Base-by-base conservation (phyloP, 2,888 invertebrate genomes). In the Athalia cordata region DNA sequence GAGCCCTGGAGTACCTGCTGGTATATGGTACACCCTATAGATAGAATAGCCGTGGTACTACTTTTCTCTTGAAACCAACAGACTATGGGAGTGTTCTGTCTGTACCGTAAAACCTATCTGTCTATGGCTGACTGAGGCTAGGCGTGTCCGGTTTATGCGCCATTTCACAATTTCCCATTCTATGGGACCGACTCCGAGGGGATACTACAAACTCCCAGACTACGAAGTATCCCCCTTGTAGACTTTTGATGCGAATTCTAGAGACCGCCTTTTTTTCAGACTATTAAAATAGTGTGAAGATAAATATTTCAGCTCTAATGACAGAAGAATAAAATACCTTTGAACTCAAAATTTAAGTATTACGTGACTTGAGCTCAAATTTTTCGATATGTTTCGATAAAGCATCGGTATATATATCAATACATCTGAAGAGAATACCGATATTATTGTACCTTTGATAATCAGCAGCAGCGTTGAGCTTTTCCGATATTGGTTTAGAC, bases 101-200 rank as follows among this genome's bases (percentile, higher is more conserved):
- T 29, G 43, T 57, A 9, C 57, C 59, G 43, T 72, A 72, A 72
- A 72, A 72, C n/a, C 67, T 57, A 45, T 72, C 57, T 72, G 45
- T 57, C 45, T 72, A 59, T 43, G 59, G 70, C 57, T 57, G 70
- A 72, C 57, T 59, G 70, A 72, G 70, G 29, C 29, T 29, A 29
- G 29, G 70, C 70, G 47, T 72, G 70, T 72, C 70, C 70, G 70
- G 79, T 85, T 85, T 81, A 85, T 83, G 83, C 81, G 79, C 83
- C 82, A 83, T 85, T 84, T 83, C 81, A 82, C 80, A 82, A 81
- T 77, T 81, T 82, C 78, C 29, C 77, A n/a, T 11, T 65, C 70
- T 45, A 5, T n/a, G 9, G 45, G 45, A 4, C 15, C 9, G 50
- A 52, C 55, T 45, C 52, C 67, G 9, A 29, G 5, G n/a, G 11